Conservation (phyloP, 2,113 vertebrate species). For the Echinops telfairi region DNA sequence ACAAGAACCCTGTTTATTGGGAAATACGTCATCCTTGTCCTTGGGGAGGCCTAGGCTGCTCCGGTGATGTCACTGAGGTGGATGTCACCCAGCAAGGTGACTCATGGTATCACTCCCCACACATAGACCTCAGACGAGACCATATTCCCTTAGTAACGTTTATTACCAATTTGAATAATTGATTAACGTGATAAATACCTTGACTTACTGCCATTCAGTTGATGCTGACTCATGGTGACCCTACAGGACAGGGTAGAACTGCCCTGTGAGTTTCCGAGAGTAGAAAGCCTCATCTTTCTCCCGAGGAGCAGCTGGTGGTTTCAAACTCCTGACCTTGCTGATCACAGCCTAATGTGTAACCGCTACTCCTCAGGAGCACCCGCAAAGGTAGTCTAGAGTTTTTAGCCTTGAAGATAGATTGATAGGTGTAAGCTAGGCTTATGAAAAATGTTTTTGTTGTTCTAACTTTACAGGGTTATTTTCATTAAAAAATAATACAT, state of each 20-base stretch:
- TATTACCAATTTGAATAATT: background rate
- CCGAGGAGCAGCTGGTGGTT: too few relatives aligned
- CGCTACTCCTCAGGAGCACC: too few relatives aligned
- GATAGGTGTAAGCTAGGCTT: background rate
- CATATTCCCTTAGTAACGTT: background rate
- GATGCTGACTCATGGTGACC: too few relatives aligned
- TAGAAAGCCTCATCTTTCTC: too few relatives aligned
- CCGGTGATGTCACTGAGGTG: background rate
- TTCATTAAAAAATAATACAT: background rate
- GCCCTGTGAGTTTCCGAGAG: too few relatives aligned
- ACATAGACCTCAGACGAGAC: background rate
- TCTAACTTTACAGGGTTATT: background rate
- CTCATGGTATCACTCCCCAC: background rate
- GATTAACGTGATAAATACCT: background rate
- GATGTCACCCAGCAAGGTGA: background rate
- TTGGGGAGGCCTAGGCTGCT: background rate
- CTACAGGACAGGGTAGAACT: too few relatives aligned
- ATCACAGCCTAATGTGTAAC: too few relatives aligned
- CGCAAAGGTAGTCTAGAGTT: too few relatives aligned
- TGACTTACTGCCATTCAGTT: too few relatives aligned
- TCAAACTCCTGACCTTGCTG: too few relatives aligned
- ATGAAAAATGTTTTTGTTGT: background rate
- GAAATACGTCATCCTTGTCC: conserved; percentile 18
- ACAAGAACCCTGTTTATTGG: conserved; percentile 34
- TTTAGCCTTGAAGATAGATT: background rate